Evolutionary conservation across 1,140 invertebrate species (phyloP), one percentile per base, ranked within the genome.

Genomic region (Drosophila setifemur): DNA sequence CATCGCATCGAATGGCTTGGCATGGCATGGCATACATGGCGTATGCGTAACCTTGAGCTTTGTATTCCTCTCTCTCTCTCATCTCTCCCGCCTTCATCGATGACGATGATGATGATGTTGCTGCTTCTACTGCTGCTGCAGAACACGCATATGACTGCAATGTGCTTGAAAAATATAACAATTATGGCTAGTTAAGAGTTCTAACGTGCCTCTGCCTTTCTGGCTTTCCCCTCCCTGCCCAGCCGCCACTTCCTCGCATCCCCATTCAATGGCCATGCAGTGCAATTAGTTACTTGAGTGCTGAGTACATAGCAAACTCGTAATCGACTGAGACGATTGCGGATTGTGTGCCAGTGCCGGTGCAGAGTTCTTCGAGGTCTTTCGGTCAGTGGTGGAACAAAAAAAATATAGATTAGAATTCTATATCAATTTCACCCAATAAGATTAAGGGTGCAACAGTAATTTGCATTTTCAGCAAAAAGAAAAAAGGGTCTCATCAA

Each of bases 31-130:
- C 81, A 72, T 74, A 81, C 81, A 66, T 75, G 81, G 74, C 81
- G 81, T 73, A 86, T 86, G 81, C 71, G 82, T 86, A 86, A 86
- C 81, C 81, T 86, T 86, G 81, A 86, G 61, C 64, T 55, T 52
- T 76, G 68, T 72, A 69, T 45, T 66, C 60, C 53, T 67, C 60
- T 67, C 42, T 53, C 70, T 45, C 50, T 39, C 66, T 26, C 50
- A 37, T 43, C 58, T n/a, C 60, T 67, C 42, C 57, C 70, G 49
- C 50, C 44, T 66, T 26, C 50, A 37, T 43, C 58, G 43, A 25
- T 23, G 26, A 66, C 29, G 50, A 73, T 73, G 64, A 67, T 64
- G 48, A 53, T 63, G 44, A 6, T 26, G 11, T 4, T 54, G 31
- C 4, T 60, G 7, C 9, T 55, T 16, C 21, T 26, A 8, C 6